Conservation (phyloP, 2,888 invertebrate genomes). For the Brachyopa scutellaris region DNA sequence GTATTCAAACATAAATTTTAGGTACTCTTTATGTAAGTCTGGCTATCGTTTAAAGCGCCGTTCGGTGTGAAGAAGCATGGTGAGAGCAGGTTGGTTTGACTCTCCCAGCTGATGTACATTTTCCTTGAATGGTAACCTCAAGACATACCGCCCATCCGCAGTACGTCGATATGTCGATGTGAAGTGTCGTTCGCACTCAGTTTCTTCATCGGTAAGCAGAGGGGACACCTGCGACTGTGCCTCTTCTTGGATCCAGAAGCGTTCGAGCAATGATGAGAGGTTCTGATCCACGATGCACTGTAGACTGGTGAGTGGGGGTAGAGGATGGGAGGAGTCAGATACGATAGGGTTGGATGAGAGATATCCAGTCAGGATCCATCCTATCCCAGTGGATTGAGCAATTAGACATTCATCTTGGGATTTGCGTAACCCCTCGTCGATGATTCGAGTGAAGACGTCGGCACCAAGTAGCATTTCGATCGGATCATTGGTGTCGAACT, state of each 20-base stretch:
- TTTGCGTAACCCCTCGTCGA: not conserved
- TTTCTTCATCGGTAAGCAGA: not conserved
- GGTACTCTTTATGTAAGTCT: not conserved
- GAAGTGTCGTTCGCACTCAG: not conserved
- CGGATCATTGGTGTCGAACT: not conserved
- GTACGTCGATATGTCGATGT: not conserved
- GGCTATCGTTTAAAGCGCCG: not conserved
- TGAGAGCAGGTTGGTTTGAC: not conserved
- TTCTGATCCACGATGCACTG: not conserved
- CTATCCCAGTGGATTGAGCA: not conserved
- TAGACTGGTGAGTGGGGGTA: not conserved
- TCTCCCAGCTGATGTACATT: not conserved
- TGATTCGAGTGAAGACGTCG: not conserved
- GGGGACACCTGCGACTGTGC: not conserved
- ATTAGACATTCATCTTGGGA: not conserved
- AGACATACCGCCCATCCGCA: not conserved
- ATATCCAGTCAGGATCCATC: not conserved
- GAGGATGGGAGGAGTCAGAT: not conserved
- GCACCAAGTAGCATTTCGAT: not conserved
- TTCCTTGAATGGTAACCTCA: not conserved
- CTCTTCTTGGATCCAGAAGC: not conserved
- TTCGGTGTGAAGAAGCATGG: not conserved
- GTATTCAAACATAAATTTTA: not conserved
- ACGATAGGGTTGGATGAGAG: not conserved
- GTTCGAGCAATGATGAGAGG: not conserved